A percentile compares a stretch with the other conserved stretches of the same genome.
These are phyloP conservation scores for Melanotaenia boesemani DNA, from an alignment of 2,797 vertebrate species.

Conservation along the genomic window DNA sequence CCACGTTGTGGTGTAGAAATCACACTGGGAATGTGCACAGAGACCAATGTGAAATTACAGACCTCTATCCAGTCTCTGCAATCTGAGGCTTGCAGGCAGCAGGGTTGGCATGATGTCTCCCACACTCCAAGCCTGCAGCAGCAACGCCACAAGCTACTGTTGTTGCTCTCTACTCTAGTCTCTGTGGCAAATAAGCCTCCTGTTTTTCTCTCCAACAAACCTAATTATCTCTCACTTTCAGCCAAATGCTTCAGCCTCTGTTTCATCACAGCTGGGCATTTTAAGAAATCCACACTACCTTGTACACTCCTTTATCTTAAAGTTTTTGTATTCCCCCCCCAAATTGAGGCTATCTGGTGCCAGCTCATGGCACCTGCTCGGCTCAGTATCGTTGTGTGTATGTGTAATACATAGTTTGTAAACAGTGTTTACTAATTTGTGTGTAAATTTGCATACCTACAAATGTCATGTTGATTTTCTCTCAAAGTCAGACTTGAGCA, in stretches of 20 bases:
- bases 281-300: conserved; percentile 42
- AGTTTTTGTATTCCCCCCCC: conserved; percentile 15
- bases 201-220: conserved; percentile 66
- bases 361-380: conserved; percentile 20
- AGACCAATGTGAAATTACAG: conserved; percentile 67
- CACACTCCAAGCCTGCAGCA: conserved; percentile 40
- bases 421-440: no score
- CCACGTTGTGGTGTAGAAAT: conserved; percentile 69
- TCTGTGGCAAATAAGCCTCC: conserved; percentile 53
- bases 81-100: conserved; percentile 75
- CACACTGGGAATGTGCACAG: conserved; percentile 63
- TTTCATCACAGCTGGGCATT: conserved; percentile 33
- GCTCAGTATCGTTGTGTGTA: no score
- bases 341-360: conserved; percentile 8
- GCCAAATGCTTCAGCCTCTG: conserved; percentile 36
- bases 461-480: neutral
- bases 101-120: conserved; percentile 65
- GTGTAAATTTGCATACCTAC: no score
- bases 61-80: conserved; percentile 59
- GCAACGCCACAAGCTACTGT: conserved; percentile 54
- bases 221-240: conserved; percentile 63
- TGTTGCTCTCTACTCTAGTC: conserved; percentile 27
- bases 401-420: no score
- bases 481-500: conserved; percentile 30
- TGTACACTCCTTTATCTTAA: conserved; percentile 31